Evolutionary conservation across 2,888 invertebrate genomes (phyloP), one percentile per base, ranked within the genome.

Genomic region (Troilus luridus): DNA sequence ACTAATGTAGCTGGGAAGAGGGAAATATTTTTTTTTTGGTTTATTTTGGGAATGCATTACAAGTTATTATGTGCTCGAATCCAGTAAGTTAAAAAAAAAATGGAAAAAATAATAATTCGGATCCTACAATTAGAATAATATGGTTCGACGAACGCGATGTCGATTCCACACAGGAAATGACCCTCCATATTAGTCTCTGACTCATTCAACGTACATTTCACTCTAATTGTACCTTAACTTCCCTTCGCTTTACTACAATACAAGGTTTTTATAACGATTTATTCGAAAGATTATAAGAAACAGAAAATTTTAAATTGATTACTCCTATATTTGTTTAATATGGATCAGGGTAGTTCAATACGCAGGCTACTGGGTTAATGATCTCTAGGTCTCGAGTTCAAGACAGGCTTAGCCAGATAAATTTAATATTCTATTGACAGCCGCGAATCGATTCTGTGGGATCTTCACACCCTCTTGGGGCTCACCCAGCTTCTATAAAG

Each of bases 151-250:
- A 77, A 77, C 27, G 67, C 67, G 9, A 64, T 64, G 64, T 64
- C 64, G 64, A 67, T 67, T 24, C 67, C 67, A 12, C 1, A 41
- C 72, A 14, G 72, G 72, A 77, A 77, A 77, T 77, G 72, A 24
- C 72, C 72, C 72, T 27, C 72, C 72, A 77, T 17, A 41, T 77
- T 77, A 77, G 72, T 9, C 72, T 41, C 72, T 77, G 72, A 77
- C 72, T 77, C 72, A 77, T 41, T 19, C 72, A 77, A 77, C 72
- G 72, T 77, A 77, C 12, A 77, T 77, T 77, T 77, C 72, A 41
- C 72, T 41, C 1, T 77, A 77, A 77, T 77, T 77, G 19, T 19
- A 77, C 41, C 17, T 77, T 77, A 77, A 41, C 72, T 77, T 77
- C 72, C 72, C 7, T 6, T 7, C 72, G 72, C 17, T 8, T 77